Percentiles rank a stretch among this genome's conserved stretches.
Evolutionary conservation across 2,113 vertebrate species (phyloP).

Genomic region (Neodontobutis hainanensis): DNA sequence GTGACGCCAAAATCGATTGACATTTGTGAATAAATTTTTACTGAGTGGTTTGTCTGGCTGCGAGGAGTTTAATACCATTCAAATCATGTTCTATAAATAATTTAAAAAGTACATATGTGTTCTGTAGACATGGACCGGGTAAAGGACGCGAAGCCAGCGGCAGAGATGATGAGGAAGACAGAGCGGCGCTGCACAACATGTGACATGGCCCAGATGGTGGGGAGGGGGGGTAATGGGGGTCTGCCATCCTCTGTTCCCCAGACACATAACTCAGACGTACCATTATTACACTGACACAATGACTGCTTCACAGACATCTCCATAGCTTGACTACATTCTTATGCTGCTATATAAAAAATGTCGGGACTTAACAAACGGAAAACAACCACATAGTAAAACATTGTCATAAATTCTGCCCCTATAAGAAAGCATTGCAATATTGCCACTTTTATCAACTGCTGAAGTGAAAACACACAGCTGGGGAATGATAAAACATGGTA

Average conservation of each 20-base stretch:
- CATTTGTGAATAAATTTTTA: not conserved
- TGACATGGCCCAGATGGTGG: constrained; percentile 71
- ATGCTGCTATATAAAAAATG: constrained; percentile 32
- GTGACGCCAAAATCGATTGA: constrained; percentile 16
- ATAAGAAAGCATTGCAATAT: constrained; percentile 54
- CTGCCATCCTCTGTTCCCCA: constrained; percentile 56
- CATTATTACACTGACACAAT: constrained; percentile 69
- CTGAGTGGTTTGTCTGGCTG: constrained; percentile 30
- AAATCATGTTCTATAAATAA: constrained; percentile 19
- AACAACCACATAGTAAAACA: constrained; percentile 50
- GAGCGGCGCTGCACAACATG: constrained; percentile 36
- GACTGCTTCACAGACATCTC: constrained; percentile 65
- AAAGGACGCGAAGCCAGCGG: constrained; percentile 19
- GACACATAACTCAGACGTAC: constrained; percentile 68
- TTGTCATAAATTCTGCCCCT: constrained; percentile 49
- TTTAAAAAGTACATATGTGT: constrained; percentile 22
- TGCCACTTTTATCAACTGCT: constrained; percentile 70
- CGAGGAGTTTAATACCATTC: constrained; percentile 33
- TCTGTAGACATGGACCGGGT: constrained; percentile 12
- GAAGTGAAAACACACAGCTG: constrained; percentile 38
- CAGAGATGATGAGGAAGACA: constrained; percentile 36
- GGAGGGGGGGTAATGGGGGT: constrained; percentile 54
- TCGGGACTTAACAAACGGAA: constrained; percentile 37
- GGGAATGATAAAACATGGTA: constrained; percentile 66
- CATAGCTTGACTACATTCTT: constrained; percentile 53